phyloP scores from a whole-genome alignment of 1,140 invertebrate species.

The fruit fly (Drosophila melanogaster) region DNA sequence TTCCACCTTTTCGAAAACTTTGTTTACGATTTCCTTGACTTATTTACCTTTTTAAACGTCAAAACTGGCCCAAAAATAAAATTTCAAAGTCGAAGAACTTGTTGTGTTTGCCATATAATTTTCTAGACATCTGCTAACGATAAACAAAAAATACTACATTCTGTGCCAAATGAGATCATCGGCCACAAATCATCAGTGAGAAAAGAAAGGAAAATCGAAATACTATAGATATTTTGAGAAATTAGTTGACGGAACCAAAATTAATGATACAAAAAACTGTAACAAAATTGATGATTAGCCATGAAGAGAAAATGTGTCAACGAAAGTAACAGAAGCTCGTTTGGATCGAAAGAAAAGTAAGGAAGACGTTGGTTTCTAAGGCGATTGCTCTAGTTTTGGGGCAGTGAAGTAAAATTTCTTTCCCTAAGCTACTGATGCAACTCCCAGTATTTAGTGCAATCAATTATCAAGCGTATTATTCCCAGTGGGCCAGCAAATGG shows the following conservation, averaged over 20 bases:
- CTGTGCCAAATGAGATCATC: conserved; percentile 71
- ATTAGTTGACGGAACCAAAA: conserved; percentile 23
- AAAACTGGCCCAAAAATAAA: conserved; percentile 32
- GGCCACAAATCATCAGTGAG: conserved; percentile 35
- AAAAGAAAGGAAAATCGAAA: conserved; percentile 35
- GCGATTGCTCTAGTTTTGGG: conserved; percentile 47
- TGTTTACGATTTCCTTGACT: conserved; percentile 74
- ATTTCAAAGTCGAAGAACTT: conserved; percentile 40
- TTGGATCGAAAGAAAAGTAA: conserved; percentile 7
- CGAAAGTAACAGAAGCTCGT: conserved; percentile 61
- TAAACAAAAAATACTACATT: conserved; percentile 59
- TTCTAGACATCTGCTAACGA: conserved; percentile 67
- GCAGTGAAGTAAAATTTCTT: conserved; percentile 13
- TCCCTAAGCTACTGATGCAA: background rate
- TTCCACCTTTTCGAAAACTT: conserved; percentile 18
- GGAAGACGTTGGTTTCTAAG: conserved; percentile 16
- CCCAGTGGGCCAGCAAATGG: conserved; percentile 16
- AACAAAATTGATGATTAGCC: conserved; percentile 60
- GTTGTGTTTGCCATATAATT: conserved; percentile 27
- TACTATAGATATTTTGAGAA: conserved; percentile 20
- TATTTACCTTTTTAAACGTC: conserved; percentile 56
- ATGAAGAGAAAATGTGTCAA: conserved; percentile 64
- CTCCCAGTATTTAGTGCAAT: conserved; percentile 30
- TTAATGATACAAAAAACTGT: conserved; percentile 38
- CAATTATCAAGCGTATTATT: conserved; percentile 26